These are phyloP conservation scores for Hydrotaea cyrtoneurina DNA, from an alignment of 2,888 invertebrate genomes.

Conservation along the genomic window DNA sequence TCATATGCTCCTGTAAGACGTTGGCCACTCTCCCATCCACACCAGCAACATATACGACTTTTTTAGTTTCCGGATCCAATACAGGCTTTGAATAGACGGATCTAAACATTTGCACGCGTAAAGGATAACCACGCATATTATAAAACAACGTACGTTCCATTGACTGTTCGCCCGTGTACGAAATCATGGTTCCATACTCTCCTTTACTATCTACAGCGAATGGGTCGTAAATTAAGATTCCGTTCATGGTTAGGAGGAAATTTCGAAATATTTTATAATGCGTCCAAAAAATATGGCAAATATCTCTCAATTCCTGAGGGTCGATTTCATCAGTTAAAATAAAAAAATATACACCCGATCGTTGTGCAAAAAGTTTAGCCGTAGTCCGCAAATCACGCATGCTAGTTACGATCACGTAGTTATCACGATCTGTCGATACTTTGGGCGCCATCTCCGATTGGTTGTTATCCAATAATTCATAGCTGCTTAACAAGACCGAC, in stretches of 20 bases:
- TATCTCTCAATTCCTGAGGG: constrained; percentile 63
- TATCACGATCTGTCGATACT: constrained; percentile 62
- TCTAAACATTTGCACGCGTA: constrained; percentile 78
- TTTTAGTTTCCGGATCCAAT: constrained; percentile 68
- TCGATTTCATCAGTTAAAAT: constrained; percentile 70
- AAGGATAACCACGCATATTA: constrained; percentile 78
- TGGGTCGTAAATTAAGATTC: constrained; percentile 75
- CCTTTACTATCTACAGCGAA: constrained; percentile 67
- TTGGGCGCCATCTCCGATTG: not conserved
- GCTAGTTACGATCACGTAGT: constrained; percentile 71
- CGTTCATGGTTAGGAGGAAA: constrained; percentile 70
- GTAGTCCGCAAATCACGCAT: constrained; percentile 67
- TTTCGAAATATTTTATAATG: constrained; percentile 71
- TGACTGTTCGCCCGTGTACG: constrained; percentile 67
- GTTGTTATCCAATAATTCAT: constrained; percentile 13
- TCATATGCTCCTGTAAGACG: constrained; percentile 73
- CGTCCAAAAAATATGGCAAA: constrained; percentile 72
- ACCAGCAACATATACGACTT: constrained; percentile 72
- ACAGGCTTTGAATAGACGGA: constrained; percentile 77
- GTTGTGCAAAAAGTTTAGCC: constrained; percentile 65
- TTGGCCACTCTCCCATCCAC: constrained; percentile 77
- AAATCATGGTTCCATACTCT: constrained; percentile 72
- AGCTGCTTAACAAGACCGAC: constrained; percentile 62
- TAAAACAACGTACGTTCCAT: constrained; percentile 72
- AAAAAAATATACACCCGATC: constrained; percentile 72